Conservation (phyloP, 1,140 invertebrate genomes). For the Lordiphosa mommai region DNA sequence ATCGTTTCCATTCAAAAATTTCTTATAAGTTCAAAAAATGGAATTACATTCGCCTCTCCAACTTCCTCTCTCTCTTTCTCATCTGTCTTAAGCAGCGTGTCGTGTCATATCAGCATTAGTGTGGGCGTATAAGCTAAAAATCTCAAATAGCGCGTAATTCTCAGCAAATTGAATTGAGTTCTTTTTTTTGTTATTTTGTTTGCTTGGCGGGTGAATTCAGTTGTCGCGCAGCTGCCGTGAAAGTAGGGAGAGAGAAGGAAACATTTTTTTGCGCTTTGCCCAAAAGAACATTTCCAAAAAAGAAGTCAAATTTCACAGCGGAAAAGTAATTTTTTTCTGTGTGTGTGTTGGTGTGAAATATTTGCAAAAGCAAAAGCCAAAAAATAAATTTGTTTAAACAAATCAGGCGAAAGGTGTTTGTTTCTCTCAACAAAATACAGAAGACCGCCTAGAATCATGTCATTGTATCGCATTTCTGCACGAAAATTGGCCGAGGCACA, state of each 20-base stretch:
- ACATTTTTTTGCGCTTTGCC: constrained; percentile 41
- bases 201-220: constrained; percentile 44
- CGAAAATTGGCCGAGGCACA: constrained; percentile 72
- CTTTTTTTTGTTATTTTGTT: not conserved
- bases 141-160: no score
- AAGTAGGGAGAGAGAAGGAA: constrained; percentile 43
- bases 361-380: constrained; percentile 14
- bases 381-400: not conserved
- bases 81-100: no score
- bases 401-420: constrained; percentile 32
- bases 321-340: constrained; percentile 71
- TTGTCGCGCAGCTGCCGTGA: constrained; percentile 66
- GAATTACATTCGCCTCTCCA: no score
- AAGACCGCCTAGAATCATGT: constrained; percentile 56
- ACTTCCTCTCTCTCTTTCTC: no score
- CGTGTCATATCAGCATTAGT: no score
- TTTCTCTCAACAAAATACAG: constrained; percentile 30
- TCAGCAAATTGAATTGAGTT: no score
- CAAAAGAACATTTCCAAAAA: constrained; percentile 68
- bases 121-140: no score
- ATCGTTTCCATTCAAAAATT: no score
- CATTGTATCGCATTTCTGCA: constrained; percentile 68
- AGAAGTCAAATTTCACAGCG: constrained; percentile 42
- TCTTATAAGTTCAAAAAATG: no score
- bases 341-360: constrained; percentile 57